Conservation (phyloP, 92 coral and sea anemone genomes). For the Zoanthus sociatus region DNA sequence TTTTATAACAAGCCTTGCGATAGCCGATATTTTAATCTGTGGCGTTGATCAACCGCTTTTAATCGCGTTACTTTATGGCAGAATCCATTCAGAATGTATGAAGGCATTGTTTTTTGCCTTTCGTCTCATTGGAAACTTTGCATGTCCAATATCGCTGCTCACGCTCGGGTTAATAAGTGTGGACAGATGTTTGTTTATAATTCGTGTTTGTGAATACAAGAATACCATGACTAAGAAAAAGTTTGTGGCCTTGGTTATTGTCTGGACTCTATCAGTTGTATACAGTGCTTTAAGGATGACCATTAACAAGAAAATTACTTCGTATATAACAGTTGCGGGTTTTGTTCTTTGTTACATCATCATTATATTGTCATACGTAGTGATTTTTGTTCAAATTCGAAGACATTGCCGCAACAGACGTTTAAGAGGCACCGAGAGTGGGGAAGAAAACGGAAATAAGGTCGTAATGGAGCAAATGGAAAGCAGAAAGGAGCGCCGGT, state of each 20-base stretch:
- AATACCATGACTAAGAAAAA: slow-evolving; percentile 75
- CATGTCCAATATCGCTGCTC: slow-evolving; percentile 75
- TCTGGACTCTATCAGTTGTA: slow-evolving; percentile 70
- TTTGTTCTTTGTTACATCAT: slow-evolving; percentile 65
- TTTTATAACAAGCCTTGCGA: slow-evolving; percentile 77
- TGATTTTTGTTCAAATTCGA: slow-evolving; percentile 54
- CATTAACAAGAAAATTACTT: slow-evolving; percentile 72
- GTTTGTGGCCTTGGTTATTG: slow-evolving; percentile 49
- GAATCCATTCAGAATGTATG: slow-evolving; percentile 55
- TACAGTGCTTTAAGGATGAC: slow-evolving; percentile 68
- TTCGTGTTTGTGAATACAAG: slow-evolving; percentile 65
- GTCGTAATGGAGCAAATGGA: neutral
- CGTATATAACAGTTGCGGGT: slow-evolving; percentile 66
- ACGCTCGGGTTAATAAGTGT: slow-evolving; percentile 73
- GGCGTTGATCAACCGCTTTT: slow-evolving; percentile 82
- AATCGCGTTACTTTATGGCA: slow-evolving; percentile 64
- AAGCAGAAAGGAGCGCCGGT: slow-evolving; percentile 58
- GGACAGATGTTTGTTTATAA: slow-evolving; percentile 82
- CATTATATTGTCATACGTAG: slow-evolving; percentile 70
- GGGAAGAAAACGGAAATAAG: neutral
- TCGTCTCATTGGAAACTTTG: slow-evolving; percentile 85
- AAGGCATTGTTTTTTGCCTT: slow-evolving; percentile 60
- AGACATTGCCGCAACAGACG: slow-evolving; percentile 39
- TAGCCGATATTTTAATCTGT: slow-evolving; percentile 81
- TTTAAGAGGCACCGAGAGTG: neutral